phyloP scores from a whole-genome alignment of 1,140 invertebrate genomes.

The Littorina saxatilis region DNA sequence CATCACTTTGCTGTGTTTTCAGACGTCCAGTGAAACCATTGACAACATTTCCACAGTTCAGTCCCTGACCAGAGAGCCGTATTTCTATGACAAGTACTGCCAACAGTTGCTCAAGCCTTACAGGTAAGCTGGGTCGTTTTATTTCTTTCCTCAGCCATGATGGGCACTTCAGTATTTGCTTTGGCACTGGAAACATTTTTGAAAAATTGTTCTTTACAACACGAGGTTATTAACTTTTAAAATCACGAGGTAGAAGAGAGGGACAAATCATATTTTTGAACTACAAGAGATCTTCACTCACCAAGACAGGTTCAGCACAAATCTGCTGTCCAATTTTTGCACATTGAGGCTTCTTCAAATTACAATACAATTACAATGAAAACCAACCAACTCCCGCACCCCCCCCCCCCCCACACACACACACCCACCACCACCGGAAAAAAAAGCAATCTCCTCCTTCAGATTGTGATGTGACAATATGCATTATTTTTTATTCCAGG shows the following conservation, averaged over 20 bases:
- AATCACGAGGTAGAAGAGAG: no score
- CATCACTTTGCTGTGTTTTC: constrained; percentile 46
- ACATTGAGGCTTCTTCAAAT: no score
- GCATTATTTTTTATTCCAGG: constrained; percentile 51
- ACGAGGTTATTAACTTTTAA: neutral
- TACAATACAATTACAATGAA: no score
- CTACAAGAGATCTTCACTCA: no score
- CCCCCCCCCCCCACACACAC: no score
- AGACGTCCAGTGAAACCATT: constrained; percentile 78
- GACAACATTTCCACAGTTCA: constrained; percentile 80
- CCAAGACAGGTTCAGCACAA: no score
- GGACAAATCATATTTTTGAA: no score
- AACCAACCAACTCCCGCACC: no score
- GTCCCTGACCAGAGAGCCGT: constrained; percentile 76
- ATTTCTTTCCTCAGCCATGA: neutral
- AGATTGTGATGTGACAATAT: no score
- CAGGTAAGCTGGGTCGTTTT: constrained; percentile 49
- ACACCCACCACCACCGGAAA: no score
- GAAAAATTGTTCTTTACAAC: neutral
- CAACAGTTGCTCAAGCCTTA: constrained; percentile 55
- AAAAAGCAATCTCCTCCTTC: no score
- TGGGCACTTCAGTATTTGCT: neutral
- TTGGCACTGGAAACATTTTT: neutral
- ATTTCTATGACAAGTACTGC: constrained; percentile 73
- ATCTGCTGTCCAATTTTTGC: no score